Percentiles rank a stretch among this genome's conserved stretches.
phyloP scores from a whole-genome alignment of 1,140 invertebrate species.

The Drosophila orosa region DNA sequence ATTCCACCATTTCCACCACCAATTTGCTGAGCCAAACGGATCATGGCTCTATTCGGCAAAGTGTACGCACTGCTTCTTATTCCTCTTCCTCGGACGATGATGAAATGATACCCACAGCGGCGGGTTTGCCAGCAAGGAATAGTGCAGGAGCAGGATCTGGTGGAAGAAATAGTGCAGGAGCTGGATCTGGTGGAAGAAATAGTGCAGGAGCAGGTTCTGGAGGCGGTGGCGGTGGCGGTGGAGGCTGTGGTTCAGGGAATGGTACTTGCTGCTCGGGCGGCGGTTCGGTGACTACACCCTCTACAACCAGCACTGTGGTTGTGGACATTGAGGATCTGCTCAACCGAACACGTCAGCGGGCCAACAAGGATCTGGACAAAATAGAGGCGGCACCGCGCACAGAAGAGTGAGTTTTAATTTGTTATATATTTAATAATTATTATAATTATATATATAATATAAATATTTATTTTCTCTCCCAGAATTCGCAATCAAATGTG shows the following conservation, averaged over 20 bases:
- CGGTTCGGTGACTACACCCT: slow-evolving; percentile 42
- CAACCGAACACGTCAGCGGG: slow-evolving; percentile 67
- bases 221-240: slow-evolving; percentile 51
- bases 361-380: slow-evolving; percentile 53
- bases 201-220: slow-evolving; percentile 15
- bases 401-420: slow-evolving; percentile 49
- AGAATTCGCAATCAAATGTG: slow-evolving; percentile 80
- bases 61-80: slow-evolving; percentile 71
- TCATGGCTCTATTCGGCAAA: slow-evolving; percentile 59
- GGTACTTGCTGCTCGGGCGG: slow-evolving; percentile 71
- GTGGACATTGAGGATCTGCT: slow-evolving; percentile 91
- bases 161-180: slow-evolving; percentile 24
- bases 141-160: slow-evolving; percentile 12
- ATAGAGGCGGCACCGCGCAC: slow-evolving; percentile 50
- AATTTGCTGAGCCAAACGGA: slow-evolving; percentile 69
- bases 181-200: slow-evolving; percentile 2
- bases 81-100: slow-evolving; percentile 80
- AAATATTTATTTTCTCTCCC: neutral
- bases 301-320: slow-evolving; percentile 84
- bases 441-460: neutral
- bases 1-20: slow-evolving; percentile 79
- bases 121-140: slow-evolving; percentile 32
- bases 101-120: slow-evolving; percentile 82
- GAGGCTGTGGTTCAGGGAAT: slow-evolving; percentile 65
- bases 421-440: neutral